These are phyloP conservation scores for Microplitis deprimator DNA, from an alignment of 2,888 invertebrate genomes.

Conservation along the genomic window DNA sequence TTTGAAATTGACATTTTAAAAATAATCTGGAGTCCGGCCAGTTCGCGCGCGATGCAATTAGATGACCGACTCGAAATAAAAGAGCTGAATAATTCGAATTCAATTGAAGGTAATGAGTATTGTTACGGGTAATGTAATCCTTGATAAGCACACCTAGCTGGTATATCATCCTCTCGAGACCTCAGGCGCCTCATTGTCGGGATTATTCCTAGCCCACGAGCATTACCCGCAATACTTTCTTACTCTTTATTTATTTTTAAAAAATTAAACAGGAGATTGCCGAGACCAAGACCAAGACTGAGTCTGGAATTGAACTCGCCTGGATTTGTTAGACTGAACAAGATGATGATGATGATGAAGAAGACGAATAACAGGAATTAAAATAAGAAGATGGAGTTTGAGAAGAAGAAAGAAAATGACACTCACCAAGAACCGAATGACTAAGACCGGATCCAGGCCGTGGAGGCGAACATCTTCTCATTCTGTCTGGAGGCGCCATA, in stretches of 20 bases:
- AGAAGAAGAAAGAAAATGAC: conserved; percentile 7
- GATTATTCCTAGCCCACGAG: background rate
- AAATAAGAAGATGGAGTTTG: no score
- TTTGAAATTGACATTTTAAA: no score
- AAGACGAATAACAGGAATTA: background rate
- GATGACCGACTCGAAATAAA: no score
- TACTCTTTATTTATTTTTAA: conserved; percentile 1
- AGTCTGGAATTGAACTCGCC: background rate
- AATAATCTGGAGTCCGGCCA: no score
- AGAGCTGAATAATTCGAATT: background rate
- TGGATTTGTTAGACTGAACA: background rate
- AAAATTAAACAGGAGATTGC: background rate
- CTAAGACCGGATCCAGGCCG: conserved; percentile 71
- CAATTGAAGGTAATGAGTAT: conserved; percentile 20
- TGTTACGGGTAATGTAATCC: conserved; percentile 6
- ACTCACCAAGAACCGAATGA: conserved; percentile 73
- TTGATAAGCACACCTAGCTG: conserved; percentile 8
- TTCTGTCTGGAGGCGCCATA: conserved; percentile 68
- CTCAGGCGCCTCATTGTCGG: conserved; percentile 26
- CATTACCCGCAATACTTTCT: background rate
- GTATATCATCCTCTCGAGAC: background rate
- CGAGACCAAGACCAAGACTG: background rate
- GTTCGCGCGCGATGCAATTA: no score
- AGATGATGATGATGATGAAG: background rate
- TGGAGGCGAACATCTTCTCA: conserved; percentile 54